Evolutionary conservation across 2,888 invertebrate genomes (phyloP).

Genomic region (Trachelus tabidus): DNA sequence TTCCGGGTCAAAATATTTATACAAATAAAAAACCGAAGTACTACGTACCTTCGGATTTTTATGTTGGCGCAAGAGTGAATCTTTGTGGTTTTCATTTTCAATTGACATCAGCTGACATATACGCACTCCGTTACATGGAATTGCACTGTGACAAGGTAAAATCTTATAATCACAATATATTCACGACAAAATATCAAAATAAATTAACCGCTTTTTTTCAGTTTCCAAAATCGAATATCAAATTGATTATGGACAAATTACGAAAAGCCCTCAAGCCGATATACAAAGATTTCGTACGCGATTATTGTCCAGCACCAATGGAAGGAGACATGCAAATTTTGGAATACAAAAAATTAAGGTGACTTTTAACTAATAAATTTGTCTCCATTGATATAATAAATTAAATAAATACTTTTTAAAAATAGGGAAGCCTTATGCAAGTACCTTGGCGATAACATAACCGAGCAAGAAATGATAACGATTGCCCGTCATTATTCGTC

Average conservation of each 20-base stretch:
- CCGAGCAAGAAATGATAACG: slow-evolving; percentile 85
- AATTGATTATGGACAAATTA: slow-evolving; percentile 80
- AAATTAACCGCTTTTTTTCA: slow-evolving; percentile 52
- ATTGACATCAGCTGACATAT: slow-evolving; percentile 86
- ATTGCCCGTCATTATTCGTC: slow-evolving; percentile 79
- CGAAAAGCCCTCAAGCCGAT: slow-evolving; percentile 75
- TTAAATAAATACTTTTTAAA: slow-evolving; percentile 34
- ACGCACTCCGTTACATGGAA: slow-evolving; percentile 89
- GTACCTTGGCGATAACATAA: slow-evolving; percentile 76
- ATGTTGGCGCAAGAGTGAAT: slow-evolving; percentile 82
- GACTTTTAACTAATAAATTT: slow-evolving; percentile 18
- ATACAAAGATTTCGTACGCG: slow-evolving; percentile 81
- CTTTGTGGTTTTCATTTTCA: slow-evolving; percentile 84
- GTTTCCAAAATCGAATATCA: slow-evolving; percentile 81
- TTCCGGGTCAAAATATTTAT: slow-evolving; percentile 80
- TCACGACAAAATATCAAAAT: background rate
- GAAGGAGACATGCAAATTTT: slow-evolving; percentile 44
- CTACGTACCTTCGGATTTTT: slow-evolving; percentile 85
- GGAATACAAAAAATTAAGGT: slow-evolving; percentile 65
- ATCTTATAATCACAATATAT: slow-evolving; percentile 8
- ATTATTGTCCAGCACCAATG: slow-evolving; percentile 69
- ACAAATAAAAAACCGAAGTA: slow-evolving; percentile 78
- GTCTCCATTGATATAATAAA: slow-evolving; percentile 21
- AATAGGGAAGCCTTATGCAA: slow-evolving; percentile 74
- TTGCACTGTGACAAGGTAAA: slow-evolving; percentile 77